Base-by-base conservation (phyloP, 2,113 vertebrate species). In the Laticauda laticaudata region DNA sequence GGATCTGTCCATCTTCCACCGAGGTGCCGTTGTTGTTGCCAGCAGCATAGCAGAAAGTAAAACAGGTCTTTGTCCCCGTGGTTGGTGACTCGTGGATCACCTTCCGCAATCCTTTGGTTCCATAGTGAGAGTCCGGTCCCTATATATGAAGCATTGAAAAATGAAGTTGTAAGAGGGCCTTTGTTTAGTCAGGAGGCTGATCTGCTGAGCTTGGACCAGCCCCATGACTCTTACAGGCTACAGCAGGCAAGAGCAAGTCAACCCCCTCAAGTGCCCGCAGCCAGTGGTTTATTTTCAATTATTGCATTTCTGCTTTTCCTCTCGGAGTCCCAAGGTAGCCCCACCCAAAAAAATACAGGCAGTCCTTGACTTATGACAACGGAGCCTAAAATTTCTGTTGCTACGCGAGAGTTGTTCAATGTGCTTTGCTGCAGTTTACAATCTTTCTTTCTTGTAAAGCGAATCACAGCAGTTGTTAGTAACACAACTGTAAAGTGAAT, bases 11-110 rank as follows among this genome's bases (percentile, higher is more conserved):
- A 8, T 99, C 99, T 97, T 99, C 99, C 96, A 99, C 99, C 0
- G 99, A 99, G 0, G 99, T 99, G 96, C 99, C 99, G 0, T 99
- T 99, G 97, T 99, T 99, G 96, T 99, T 99, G 43, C 99, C 99
- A 0, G 99, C 99, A 0, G 99, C 99, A 14, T 99, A 99, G 95
- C 99, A 99, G 97, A 99, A 99, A 23, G 98, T 99, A 95, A 99
- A 99, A 96, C 98, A 99, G 87, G 99, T 99, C 97, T 99, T 99
- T 97, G 98, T 98, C 94, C 99, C 99, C 0, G 99, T 99, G 0
- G 99, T 98, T 0, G 99, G 98, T 0, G 99, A 99, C 96, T 99
- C 99, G 0, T 99, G 99, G 5, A 99, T 99, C 93, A 99, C 99
- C 97, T 99, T 99, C 92, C 99, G 98, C 96, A 99, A 98, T 94